Evolutionary conservation across 30 jellyfish, hydroid and myxozoan species (phyloP), one percentile per base, ranked within the genome.

Genomic region (Cassiopea xamachana): DNA sequence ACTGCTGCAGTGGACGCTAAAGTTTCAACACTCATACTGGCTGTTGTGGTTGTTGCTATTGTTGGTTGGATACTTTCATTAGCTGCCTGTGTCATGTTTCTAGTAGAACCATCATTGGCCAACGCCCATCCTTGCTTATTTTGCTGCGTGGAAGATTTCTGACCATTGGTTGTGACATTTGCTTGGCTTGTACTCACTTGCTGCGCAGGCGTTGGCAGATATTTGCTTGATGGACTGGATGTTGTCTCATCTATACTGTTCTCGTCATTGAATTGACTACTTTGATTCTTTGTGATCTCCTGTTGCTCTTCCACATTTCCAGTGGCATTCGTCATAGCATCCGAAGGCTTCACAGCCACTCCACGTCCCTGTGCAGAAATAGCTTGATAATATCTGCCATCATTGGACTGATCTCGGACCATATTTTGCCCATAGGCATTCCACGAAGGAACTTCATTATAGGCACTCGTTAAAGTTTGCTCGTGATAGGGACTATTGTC

Each of bases 301-400:
- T 13, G 74, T 64, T 64, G 74, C 27, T 13, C 74, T 64, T 12
- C 17, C 48, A 39, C 68, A 1, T 46, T 67, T 1, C 75, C 74
- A 12, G 80, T 68, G 55, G 13, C 91, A 27, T 82, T 68, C 15
- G 49, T 55, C 3, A 75, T 13, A 13, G 27, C 50, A 51, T 48
- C 18, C 17, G 73, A 48, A 3, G 94, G 94, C 89, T 48, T 87
- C 43, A n/a, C 82, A 13, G 90, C 78, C 79, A 78, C 95, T 1
- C 95, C 95, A 49, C 95, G 78, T 46, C 95, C 48, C 51, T 77
- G 90, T 46, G 89, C 90, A 43, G 80, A 86, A 55, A 79, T 27
- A 79, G 12, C 64, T 55, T 55, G 64, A 55, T 55, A 27, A 27
- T 27, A 27, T 10, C 64, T 55, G 64, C 64, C 64, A 10, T 55